Evolutionary conservation across 2,113 vertebrate genomes (phyloP), one percentile per base, ranked within the genome.

Genomic region (Mesitornis unicolor): DNA sequence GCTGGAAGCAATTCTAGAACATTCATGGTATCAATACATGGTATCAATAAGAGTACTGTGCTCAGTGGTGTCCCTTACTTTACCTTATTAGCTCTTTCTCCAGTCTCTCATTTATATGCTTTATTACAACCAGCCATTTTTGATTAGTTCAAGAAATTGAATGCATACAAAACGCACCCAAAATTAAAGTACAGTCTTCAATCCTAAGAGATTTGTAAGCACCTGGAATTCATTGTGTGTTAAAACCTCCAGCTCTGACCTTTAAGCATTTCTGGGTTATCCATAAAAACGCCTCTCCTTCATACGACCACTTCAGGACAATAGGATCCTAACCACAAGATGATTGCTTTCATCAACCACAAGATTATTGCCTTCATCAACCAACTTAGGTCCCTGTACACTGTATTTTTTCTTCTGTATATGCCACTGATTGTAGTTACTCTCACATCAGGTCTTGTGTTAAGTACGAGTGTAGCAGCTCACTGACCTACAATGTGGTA

Each of bases 281-380:
- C 63, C 69, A 59, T n/a, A 65, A 86, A 86, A 57, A 70, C 12
- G 20, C 36, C 26, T 75, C 59, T 93, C 33, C 65, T 35, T 2
- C 0, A 0, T 35, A 21, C 0, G 5, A 48, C 78, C 36, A 12
- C 42, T 70, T 89, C 54, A 69, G 29, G 69, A 71, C 60, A 71
- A 71, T 3, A 20, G 25, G 31, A 77, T 89, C 28, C 42, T 42
- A 68, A 33, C 53, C 42, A 47, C 42, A 63, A 48, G 60, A 57
- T 21, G 19, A 25, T 3, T 21, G 48, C 69, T 14, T 74, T 69
- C 31, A 79, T 53, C 6, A 8, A 33, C 73, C 56, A n/a, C 42
- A 71, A n/a, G 42, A 51, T 68, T 13, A 54, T 17, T 60, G 43
- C 31, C 8, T 40, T 70, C 28, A 10, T 31, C 35, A 47, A 22